These are phyloP conservation scores for Ophiothrix spiculata DNA, from an alignment of 35 echinoderm and acorn worm genomes.

Conservation along the genomic window DNA sequence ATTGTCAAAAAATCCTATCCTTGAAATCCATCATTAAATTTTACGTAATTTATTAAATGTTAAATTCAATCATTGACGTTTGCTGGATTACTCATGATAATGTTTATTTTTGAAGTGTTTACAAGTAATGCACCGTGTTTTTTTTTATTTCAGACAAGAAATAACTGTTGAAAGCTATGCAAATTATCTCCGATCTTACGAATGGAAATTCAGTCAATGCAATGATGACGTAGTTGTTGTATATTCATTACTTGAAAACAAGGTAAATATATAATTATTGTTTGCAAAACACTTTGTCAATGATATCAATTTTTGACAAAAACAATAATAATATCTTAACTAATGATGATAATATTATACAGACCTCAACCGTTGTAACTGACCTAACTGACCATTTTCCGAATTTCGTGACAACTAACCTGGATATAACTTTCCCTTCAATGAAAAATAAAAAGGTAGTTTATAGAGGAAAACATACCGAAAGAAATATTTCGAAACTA, in stretches of 20 bases:
- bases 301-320: too few species aligned
- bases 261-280: too few species aligned
- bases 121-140: neutral
- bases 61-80: neutral
- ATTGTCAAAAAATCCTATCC: neutral
- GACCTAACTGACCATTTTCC: too few species aligned
- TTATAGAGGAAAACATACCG: too few species aligned
- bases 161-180: constrained; percentile 52
- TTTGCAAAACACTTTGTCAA: too few species aligned
- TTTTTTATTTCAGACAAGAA: constrained; percentile 21
- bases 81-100: neutral
- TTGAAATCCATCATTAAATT: neutral
- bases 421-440: too few species aligned
- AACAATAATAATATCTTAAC: too few species aligned
- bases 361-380: too few species aligned
- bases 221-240: constrained; percentile 52
- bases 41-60: neutral
- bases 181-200: constrained; percentile 39
- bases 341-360: too few species aligned
- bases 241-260: constrained; percentile 40
- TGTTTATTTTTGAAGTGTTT: neutral
- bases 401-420: too few species aligned
- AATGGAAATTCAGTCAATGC: constrained; percentile 47
- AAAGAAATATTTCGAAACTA: too few species aligned
- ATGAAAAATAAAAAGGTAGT: too few species aligned